Percentiles rank a stretch among this genome's conserved stretches.
These are phyloP conservation scores for Spizella passerina DNA, from an alignment of 2,797 vertebrate species.

Conservation along the genomic window DNA sequence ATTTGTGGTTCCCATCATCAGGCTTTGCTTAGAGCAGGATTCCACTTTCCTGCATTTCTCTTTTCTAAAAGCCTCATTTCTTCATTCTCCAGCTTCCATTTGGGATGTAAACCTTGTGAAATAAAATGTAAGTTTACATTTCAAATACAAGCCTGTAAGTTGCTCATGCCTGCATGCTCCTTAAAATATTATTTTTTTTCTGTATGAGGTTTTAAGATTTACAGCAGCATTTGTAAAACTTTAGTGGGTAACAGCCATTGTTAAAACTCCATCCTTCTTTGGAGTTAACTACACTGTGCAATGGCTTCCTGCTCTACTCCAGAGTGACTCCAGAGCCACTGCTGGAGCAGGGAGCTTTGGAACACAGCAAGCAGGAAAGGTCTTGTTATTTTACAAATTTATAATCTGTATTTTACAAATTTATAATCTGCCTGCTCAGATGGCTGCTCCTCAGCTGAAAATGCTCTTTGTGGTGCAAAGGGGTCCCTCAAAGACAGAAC, in stretches of 20 bases:
- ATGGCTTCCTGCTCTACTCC: not conserved
- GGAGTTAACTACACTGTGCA: fast-evolving
- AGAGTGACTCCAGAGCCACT: fast-evolving
- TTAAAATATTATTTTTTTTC: not conserved
- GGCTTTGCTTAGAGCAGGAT: not conserved
- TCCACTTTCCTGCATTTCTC: not conserved
- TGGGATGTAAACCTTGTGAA: slow-evolving; percentile 21
- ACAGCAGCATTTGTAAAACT: not conserved
- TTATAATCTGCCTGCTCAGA: not conserved
- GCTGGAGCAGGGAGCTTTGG: not conserved
- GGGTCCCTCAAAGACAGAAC: not conserved
- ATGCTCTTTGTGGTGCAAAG: not conserved
- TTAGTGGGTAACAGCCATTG: not conserved
- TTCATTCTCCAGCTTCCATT: not conserved
- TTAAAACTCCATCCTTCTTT: not conserved
- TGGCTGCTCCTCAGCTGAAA: not conserved
- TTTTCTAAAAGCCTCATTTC: not conserved
- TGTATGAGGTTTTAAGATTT: not conserved
- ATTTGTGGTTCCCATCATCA: not conserved
- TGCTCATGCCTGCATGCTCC: not conserved
- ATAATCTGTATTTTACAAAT: not conserved
- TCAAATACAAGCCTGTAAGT: not conserved
- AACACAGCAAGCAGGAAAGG: not conserved
- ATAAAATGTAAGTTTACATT: not conserved
- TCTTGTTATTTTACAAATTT: not conserved